Evolutionary conservation across 1,140 invertebrate species (phyloP).

Genomic region (Episyrphus balteatus): DNA sequence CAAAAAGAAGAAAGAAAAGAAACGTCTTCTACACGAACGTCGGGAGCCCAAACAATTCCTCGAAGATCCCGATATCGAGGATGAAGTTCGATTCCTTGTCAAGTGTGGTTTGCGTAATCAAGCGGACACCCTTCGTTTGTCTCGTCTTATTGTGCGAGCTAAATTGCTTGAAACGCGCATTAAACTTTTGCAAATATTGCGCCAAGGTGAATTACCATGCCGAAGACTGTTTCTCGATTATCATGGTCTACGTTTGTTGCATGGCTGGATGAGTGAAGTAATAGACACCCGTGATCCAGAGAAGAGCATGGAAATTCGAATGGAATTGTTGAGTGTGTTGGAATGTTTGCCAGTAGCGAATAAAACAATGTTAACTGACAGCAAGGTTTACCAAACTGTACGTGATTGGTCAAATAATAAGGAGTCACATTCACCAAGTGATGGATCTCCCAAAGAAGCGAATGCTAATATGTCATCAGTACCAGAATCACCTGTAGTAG

Average conservation of each 20-base stretch:
- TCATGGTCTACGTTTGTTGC: constrained; percentile 79
- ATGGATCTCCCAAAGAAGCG: constrained; percentile 15
- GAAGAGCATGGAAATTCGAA: constrained; percentile 41
- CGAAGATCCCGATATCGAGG: constrained; percentile 52
- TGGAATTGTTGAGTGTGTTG: constrained; percentile 67
- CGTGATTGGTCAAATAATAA: constrained; percentile 59
- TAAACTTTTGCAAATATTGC: constrained; percentile 56
- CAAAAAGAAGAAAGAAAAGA: constrained; percentile 12
- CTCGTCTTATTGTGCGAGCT: constrained; percentile 83
- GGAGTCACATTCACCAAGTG: constrained; percentile 37
- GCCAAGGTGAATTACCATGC: constrained; percentile 64
- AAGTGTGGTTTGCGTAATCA: constrained; percentile 74
- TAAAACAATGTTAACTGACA: constrained; percentile 85
- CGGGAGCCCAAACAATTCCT: constrained; percentile 16
- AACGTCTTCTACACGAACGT: constrained; percentile 25
- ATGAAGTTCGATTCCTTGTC: constrained; percentile 63
- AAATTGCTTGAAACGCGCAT: constrained; percentile 64
- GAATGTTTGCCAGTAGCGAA: constrained; percentile 81
- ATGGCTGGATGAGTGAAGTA: constrained; percentile 72
- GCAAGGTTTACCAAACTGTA: constrained; percentile 73
- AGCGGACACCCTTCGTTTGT: constrained; percentile 74
- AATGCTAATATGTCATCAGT: constrained; percentile 1
- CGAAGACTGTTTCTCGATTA: constrained; percentile 87
- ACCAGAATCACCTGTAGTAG: not conserved
- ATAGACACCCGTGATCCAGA: constrained; percentile 37